phyloP scores from a whole-genome alignment of 2,797 vertebrate genomes.

The Ammospiza maritima region DNA sequence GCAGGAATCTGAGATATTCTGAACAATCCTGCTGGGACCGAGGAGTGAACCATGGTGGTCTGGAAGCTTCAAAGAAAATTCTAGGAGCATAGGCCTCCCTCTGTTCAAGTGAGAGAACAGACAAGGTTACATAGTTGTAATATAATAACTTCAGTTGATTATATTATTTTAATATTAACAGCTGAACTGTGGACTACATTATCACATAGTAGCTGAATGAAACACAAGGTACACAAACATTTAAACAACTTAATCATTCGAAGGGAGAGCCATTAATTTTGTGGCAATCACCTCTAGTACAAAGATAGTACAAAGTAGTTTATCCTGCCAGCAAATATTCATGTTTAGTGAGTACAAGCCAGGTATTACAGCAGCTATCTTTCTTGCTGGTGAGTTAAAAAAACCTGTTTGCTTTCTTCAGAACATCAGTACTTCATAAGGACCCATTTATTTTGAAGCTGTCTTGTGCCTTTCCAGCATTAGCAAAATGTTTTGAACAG shows the following conservation, averaged over 20 bases:
- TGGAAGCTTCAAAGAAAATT: conserved; percentile 94
- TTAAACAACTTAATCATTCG: background rate
- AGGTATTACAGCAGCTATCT: background rate
- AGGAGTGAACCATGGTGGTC: conserved; percentile 94
- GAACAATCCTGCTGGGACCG: conserved; percentile 98
- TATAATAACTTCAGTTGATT: background rate
- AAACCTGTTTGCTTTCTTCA: background rate
- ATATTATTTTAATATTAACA: background rate
- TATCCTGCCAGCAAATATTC: background rate
- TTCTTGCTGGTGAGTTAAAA: background rate
- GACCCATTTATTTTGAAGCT: background rate
- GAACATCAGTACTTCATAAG: background rate
- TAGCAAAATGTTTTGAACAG: background rate
- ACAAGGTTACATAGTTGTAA: background rate
- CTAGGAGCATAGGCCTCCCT: conserved; percentile 95
- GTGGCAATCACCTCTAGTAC: background rate
- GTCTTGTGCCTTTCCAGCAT: background rate
- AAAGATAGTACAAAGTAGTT: background rate
- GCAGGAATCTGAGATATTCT: conserved; percentile 94
- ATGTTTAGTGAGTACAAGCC: background rate
- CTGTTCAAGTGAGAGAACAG: conserved; percentile 71
- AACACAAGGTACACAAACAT: background rate
- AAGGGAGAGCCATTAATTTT: background rate
- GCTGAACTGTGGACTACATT: background rate
- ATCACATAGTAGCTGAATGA: background rate